A percentile compares a stretch with the other conserved stretches of the same genome.
These are phyloP conservation scores for Galago senegalensis DNA, from an alignment of 2,797 vertebrate genomes.

Conservation along the genomic window DNA sequence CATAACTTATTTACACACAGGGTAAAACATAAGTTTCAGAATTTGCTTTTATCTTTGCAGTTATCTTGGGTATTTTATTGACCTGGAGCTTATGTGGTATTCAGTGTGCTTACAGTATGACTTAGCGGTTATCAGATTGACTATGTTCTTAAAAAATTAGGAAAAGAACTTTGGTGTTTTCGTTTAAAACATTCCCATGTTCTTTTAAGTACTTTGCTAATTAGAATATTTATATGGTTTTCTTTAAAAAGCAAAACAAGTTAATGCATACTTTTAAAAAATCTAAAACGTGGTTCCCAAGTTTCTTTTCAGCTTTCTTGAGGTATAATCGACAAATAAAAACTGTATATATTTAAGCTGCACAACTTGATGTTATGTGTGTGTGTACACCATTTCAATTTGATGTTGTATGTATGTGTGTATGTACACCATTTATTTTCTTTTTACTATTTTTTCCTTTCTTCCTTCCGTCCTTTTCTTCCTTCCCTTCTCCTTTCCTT, in stretches of 20 bases:
- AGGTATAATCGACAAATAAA: background rate
- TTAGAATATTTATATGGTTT: constrained; percentile 43
- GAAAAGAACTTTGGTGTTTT: background rate
- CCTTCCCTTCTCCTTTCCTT: background rate
- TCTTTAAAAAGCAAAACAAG: constrained; percentile 62
- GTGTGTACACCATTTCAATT: background rate
- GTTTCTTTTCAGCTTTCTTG: background rate
- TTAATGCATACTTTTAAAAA: constrained; percentile 21
- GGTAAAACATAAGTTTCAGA: constrained; percentile 19
- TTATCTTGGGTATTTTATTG: background rate
- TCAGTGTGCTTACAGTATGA: background rate
- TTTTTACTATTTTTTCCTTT: background rate
- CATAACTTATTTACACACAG: background rate
- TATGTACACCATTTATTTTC: too few species aligned
- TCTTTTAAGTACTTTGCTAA: constrained; percentile 10
- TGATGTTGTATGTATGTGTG: background rate
- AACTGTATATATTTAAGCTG: background rate
- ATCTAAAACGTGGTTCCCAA: background rate
- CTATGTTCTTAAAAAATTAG: constrained; percentile 32
- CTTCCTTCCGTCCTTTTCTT: background rate
- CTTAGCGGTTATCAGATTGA: background rate
- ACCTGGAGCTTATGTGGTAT: background rate
- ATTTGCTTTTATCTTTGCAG: constrained; percentile 48
- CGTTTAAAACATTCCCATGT: background rate
- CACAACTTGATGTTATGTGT: background rate